Base-by-base conservation (phyloP, 2,888 invertebrate genomes). In the Vanessa cardui region DNA sequence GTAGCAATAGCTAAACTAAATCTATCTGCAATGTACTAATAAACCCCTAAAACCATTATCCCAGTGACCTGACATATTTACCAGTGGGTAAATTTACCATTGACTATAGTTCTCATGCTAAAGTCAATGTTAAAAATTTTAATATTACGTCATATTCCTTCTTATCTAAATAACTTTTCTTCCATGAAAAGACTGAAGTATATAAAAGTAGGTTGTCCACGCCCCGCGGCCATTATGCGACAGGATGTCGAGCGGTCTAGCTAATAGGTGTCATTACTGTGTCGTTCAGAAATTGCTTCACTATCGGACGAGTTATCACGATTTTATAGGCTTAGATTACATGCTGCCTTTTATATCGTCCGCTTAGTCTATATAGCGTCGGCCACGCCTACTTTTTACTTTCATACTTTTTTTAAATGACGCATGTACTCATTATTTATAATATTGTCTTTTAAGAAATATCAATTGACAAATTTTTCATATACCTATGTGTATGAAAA, bases 211-310 rank as follows among this genome's bases (percentile, higher is more conserved):
- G 88, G 89, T 88, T 85, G 87, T 85, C 82, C 81, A 77, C 67
- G 75, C 77, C 76, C 76, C 72, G 76, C 69, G 76, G 78, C 71
- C 74, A 77, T 79, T 90, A 89, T 86, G 90, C 90, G 91, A 89
- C 91, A 90, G 87, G 87, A 85, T 83, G 87, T 80, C 83, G 87
- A 74, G 73, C 81, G 81, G 77, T 80, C 81, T 77, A 77, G 78
- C 80, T 92, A 92, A 92, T 92, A 89, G 90, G 85, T 92, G 90
- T 92, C 92, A 92, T 92, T 92, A 92, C 82, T 80, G 84, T 86
- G 89, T 88, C 89, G 90, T 86, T 84, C 88, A 87, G 90, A 91
- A 92, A 92, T 92, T 92, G 90, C 90, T 88, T 84, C 79, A 87
- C 89, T 92, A 92, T 92, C 92, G 89, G 86, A 86, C 78, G 87